Evolutionary conservation across 2,888 invertebrate species (phyloP), one percentile per base, ranked within the genome.

Genomic region (Yponomeuta cagnagella): DNA sequence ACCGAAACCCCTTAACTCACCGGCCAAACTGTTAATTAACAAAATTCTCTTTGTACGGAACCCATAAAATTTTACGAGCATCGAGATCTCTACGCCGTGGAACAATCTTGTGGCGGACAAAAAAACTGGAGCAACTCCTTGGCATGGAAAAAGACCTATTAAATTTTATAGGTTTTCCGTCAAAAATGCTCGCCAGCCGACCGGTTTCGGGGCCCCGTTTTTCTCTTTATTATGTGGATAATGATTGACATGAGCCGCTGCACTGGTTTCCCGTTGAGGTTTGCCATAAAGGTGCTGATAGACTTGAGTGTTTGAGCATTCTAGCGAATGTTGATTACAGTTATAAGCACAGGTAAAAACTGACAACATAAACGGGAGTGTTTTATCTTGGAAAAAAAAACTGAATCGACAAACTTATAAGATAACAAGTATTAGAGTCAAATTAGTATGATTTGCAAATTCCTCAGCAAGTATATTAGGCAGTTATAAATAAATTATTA

Each of bases 61-160:
- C 86, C 87, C 90, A 90, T 91, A 90, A 91, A 90, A 90, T 91
- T 91, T 91, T 91, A 91, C 82, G 90, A 90, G 87, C 82, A 90
- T 90, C 90, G 88, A 90, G 91, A 91, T 91, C 83, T 80, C 81
- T 74, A 80, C 74, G 79, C 79, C 77, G 80, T 3, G 69, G 70
- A 63, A 70, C 63, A 23, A 10, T 33, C 70, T 63, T 23, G 70
- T 37, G 37, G n/a, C 15, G 74, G 73, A 74, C 78, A 80, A 90
- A 90, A 88, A 90, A 91, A 90, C 88, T 91, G 89, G 91, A 90
- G 90, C 90, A 90, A 79, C 79, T 10, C 31, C n/a, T 80, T 80
- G 79, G 88, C 89, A 90, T 89, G 90, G 90, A 89, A 88, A 58
- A 90, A 89, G 87, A 83, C 80, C 82, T 90, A 86, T 90, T 90